Percentiles rank a stretch among this genome's conserved stretches.
Evolutionary conservation across 2,888 invertebrate genomes (phyloP).

Genomic region (Stenurella melanura): DNA sequence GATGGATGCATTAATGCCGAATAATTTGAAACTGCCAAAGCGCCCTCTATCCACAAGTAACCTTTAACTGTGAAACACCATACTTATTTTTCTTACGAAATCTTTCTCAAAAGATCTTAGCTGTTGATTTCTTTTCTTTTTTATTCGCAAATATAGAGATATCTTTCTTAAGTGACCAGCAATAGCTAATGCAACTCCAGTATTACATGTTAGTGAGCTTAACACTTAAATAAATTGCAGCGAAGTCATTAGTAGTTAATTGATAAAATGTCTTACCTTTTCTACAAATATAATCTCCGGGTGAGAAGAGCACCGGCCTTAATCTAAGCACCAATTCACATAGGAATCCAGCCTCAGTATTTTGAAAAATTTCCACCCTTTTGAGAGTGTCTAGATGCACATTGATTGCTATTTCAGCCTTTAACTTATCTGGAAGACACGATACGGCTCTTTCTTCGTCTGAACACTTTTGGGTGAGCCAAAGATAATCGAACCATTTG

Average conservation of each 20-base stretch:
- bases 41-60: too few relatives aligned
- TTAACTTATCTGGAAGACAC: conserved; percentile 97
- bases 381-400: conserved; percentile 98
- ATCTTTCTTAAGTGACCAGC: too few relatives aligned
- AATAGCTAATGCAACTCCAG: too few relatives aligned
- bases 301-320: conserved; percentile 96
- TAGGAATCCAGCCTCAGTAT: conserved; percentile 98
- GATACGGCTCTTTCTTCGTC: conserved; percentile 97
- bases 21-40: too few relatives aligned
- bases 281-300: conserved; percentile 98
- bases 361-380: conserved; percentile 98
- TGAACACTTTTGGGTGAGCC: conserved; percentile 98
- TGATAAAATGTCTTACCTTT: conserved; percentile 84
- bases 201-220: too few relatives aligned
- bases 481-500: conserved; percentile 99
- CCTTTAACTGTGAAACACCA: too few relatives aligned
- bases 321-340: conserved; percentile 96
- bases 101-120: too few relatives aligned
- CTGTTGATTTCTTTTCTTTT: too few relatives aligned
- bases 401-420: conserved; percentile 99
- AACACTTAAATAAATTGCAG: too few relatives aligned
- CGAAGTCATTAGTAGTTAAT: neutral
- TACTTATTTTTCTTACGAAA: too few relatives aligned
- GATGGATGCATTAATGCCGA: too few relatives aligned
- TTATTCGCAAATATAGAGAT: too few relatives aligned